Evolutionary conservation across 1,140 invertebrate genomes (phyloP), one percentile per base, ranked within the genome.

Genomic region (Kradibia gibbosae): DNA sequence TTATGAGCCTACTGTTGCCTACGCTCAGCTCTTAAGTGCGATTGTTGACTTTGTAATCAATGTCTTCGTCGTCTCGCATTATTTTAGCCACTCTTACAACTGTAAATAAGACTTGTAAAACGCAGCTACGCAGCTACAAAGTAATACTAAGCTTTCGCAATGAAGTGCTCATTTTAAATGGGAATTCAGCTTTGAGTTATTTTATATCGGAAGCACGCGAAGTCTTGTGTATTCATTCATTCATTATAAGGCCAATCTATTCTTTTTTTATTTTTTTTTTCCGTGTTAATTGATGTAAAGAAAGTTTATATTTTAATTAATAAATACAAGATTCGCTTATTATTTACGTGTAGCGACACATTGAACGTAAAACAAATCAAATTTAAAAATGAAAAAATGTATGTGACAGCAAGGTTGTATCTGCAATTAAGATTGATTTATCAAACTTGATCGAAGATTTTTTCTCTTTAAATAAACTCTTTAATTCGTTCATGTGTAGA

Each of bases 401-500:
- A n/a, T 55, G 2, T 4, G 31, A 5, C 25, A 22, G 13, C 28
- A 28, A 11, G 3, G 25, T 34, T 3, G 11, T 8, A 31, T 10
- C 0, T 17, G 15, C 25, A 34, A 34, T 62, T 10, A 62, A 34
- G 20, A 34, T 34, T 62, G 11, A 15, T 0, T 34, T 34, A 39
- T 67, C 20, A 67, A 67, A 8, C 8, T 39, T 39, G 36, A 22
- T n/a, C 36, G 7, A 67, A 67, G n/a, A n/a, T 15, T 67, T 22
- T 36, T 67, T 65, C 28, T 65, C 5, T 28, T 20, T 4, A 34
- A 36, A 65, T 36, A 11, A 20, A 20, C 7, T 67, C 13, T 67
- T 65, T 65, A 39, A n/a, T 22, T 67, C 34, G 31, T 39, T 67
- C 34, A 67, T 39, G n/a, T 67, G 62, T 67, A 39, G 62, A 67